Percentiles rank a stretch among this genome's conserved stretches.
Conservation (phyloP, 1,140 invertebrate species). For the Steinernema feltiae region DNA sequence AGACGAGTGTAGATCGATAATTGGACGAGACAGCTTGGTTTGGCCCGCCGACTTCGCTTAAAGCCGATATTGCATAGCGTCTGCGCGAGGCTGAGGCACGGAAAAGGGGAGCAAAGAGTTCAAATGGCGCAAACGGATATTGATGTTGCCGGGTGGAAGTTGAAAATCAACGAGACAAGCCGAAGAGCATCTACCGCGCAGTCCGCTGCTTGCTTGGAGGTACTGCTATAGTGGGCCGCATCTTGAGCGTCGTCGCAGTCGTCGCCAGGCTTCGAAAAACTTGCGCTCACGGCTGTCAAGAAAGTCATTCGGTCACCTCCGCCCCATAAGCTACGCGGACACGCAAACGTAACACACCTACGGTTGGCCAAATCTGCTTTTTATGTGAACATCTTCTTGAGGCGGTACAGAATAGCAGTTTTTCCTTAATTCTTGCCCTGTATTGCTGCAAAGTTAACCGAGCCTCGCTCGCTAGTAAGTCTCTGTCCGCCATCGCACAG, state of each 20-base stretch:
- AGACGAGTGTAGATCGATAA: conserved; percentile 3
- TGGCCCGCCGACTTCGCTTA: conserved; percentile 11
- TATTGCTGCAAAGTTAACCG: no score
- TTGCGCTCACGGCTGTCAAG: neutral
- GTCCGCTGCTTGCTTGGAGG: neutral
- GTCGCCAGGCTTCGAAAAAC: neutral
- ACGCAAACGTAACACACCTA: neutral
- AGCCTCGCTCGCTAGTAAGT: no score
- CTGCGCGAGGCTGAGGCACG: neutral
- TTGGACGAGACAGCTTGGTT: neutral
- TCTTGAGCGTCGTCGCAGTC: neutral
- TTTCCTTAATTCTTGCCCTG: no score
- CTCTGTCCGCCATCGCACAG: no score
- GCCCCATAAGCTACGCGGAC: neutral
- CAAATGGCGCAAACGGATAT: neutral
- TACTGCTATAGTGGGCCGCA: neutral
- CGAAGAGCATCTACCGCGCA: no score
- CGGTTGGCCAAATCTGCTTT: no score
- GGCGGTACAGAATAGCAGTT: no score
- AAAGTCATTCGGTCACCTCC: neutral
- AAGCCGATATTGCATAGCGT: neutral
- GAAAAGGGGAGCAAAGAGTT: neutral
- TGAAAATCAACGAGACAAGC: neutral
- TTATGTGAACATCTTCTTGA: no score
- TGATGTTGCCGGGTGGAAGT: neutral